These are phyloP conservation scores for Epsilonema sp. DNA, from an alignment of 2,888 invertebrate species.

Conservation along the genomic window DNA sequence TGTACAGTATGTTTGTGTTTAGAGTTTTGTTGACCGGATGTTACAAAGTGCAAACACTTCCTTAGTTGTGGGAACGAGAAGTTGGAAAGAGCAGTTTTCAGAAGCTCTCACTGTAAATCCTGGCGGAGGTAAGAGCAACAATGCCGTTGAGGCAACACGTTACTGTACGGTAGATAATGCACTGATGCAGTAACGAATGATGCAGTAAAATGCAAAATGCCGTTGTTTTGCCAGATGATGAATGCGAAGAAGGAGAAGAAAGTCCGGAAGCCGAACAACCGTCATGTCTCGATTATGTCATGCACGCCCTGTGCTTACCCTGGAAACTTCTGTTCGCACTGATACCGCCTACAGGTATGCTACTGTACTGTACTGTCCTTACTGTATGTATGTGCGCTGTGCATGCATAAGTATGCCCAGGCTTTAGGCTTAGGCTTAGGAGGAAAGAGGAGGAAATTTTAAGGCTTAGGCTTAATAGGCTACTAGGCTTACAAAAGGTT, in stretches of 20 bases:
- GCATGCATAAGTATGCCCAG: background rate
- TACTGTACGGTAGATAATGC: constrained; percentile 14
- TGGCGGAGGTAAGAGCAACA: background rate
- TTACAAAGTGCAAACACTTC: constrained; percentile 87
- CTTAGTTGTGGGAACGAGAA: constrained; percentile 66
- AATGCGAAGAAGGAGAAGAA: constrained; percentile 10
- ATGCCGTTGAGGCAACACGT: background rate
- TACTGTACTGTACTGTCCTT: too few species aligned
- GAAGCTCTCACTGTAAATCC: constrained; percentile 74
- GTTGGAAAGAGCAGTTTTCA: constrained; percentile 93
- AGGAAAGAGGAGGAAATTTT: too few species aligned
- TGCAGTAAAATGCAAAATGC: background rate
- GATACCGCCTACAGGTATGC: constrained; percentile 85
- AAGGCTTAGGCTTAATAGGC: too few species aligned
- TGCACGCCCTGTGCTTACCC: constrained; percentile 83
- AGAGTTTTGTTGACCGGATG: constrained; percentile 60
- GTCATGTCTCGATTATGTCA: constrained; percentile 67
- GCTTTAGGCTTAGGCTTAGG: too few species aligned
- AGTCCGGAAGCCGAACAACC: constrained; percentile 40
- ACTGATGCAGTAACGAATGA: constrained; percentile 30
- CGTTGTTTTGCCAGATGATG: constrained; percentile 10
- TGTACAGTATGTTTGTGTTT: too few species aligned
- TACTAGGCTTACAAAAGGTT: too few species aligned
- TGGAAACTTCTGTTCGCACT: constrained; percentile 96
- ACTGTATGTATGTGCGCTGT: background rate